Conservation (phyloP, 2,113 vertebrate genomes). For the Calypte anna region DNA sequence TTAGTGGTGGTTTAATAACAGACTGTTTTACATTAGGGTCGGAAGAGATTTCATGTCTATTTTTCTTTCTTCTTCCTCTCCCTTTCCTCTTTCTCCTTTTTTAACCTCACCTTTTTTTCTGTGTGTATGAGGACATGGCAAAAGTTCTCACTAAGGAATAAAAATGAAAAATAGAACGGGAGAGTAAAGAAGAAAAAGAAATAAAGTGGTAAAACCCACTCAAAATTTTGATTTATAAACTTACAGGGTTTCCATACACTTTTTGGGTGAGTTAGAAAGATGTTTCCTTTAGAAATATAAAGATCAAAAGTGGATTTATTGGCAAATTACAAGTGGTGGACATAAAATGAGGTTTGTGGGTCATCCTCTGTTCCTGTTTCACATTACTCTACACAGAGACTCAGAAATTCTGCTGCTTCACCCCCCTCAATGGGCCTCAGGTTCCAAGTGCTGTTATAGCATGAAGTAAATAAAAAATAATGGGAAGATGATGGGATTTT, state of each 20-base stretch:
- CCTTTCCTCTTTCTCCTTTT: not conserved
- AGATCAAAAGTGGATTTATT: not conserved
- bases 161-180: not conserved
- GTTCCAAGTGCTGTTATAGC: not conserved
- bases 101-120: not conserved
- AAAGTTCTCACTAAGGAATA: not conserved
- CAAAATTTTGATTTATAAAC: not conserved
- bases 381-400: not conserved
- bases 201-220: not conserved
- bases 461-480: not conserved
- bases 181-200: not conserved
- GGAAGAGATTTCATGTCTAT: rapidly evolving
- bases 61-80: not conserved
- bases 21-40: not conserved
- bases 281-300: not conserved
- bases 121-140: rapidly evolving
- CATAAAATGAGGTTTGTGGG: not conserved
- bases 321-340: not conserved
- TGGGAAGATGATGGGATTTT: not conserved
- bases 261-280: not conserved
- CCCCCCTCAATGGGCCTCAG: not conserved
- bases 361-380: not conserved
- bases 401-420: not conserved
- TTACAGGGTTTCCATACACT: not conserved
- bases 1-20: not conserved